Evolutionary conservation across 2,888 invertebrate genomes (phyloP).

Genomic region (Anoplius nigerrimus): DNA sequence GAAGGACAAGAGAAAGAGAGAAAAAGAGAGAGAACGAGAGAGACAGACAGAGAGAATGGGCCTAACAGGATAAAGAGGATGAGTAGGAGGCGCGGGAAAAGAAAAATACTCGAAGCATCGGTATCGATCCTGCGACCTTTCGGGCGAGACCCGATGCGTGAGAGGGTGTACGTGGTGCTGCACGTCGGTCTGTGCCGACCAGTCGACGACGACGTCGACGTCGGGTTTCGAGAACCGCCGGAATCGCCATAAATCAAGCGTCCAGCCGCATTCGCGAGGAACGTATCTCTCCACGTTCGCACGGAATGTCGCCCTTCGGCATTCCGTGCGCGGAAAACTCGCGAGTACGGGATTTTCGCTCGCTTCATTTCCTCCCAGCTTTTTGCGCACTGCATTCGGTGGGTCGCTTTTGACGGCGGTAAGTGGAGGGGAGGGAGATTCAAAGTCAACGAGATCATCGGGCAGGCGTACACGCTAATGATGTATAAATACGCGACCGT

Average conservation of each 20-base stretch:
- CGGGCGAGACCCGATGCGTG: background rate
- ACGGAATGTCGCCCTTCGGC: conserved; percentile 39
- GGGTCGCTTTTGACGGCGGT: too few relatives aligned
- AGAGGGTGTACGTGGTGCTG: background rate
- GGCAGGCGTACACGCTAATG: too few relatives aligned
- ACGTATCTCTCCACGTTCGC: conserved; percentile 3
- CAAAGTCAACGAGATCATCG: too few relatives aligned
- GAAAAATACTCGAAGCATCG: background rate
- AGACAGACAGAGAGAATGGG: background rate
- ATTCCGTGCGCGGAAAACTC: conserved; percentile 40
- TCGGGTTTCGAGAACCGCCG: conserved; percentile 1
- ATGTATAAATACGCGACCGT: too few relatives aligned
- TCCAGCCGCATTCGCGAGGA: background rate
- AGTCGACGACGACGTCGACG: background rate
- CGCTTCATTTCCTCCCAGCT: background rate
- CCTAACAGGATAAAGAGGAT: background rate
- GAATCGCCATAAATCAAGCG: background rate
- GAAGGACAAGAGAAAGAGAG: conserved; percentile 1
- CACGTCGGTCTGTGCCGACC: background rate
- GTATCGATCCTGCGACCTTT: background rate
- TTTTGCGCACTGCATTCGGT: background rate
- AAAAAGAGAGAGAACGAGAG: too few relatives aligned
- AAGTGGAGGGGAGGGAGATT: too few relatives aligned
- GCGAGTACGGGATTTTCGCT: conserved; percentile 25
- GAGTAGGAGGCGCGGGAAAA: background rate